Evolutionary conservation across 1,140 invertebrate species (phyloP), one percentile per base, ranked within the genome.

Genomic region (Scaptomyza montana): DNA sequence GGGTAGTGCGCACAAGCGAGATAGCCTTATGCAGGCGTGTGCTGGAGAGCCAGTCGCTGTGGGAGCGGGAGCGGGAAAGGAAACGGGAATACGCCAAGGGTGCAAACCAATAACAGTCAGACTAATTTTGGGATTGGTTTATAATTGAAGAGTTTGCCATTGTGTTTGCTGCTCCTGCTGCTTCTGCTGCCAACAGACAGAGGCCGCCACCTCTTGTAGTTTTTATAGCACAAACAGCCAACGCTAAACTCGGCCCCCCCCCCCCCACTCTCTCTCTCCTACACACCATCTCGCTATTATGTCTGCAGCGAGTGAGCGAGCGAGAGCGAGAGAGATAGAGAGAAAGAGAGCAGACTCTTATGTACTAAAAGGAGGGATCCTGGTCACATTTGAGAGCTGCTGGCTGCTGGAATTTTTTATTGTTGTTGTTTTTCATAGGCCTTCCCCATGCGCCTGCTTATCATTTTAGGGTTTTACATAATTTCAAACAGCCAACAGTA

Each of bases 41-140:
- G 33, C 33, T 36, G 9, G 33, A 36, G 33, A 36, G 33, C 33
- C 33, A 36, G 8, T 36, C 0, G 33, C 33, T 36, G 33, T 9
- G 33, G 33, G 8, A 36, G 33, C 33, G 41, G 13, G 47, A n/a
- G 57, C 8, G 66, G 43, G 77, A 13, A n/a, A 47, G 54, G 30
- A 47, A 53, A 59, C 10, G 51, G 28, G 25, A 36, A 55, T 54
- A 57, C 76, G 78, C 77, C 84, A 77, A 80, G 84, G 84, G 84
- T 87, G 84, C 84, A 89, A 82, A 87, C 84, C 84, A 87, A 89
- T 87, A 87, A 87, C 82, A 86, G 78, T 89, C 89, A 82, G 80
- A 89, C 89, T 90, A 89, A 90, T 90, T 90, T 89, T 80, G 89
- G 89, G 89, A 90, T 90, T 90, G 89, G 89, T 90, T 90, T 90